These are phyloP conservation scores for Nannospalax galili DNA, from an alignment of 2,113 vertebrate genomes.

Conservation along the genomic window DNA sequence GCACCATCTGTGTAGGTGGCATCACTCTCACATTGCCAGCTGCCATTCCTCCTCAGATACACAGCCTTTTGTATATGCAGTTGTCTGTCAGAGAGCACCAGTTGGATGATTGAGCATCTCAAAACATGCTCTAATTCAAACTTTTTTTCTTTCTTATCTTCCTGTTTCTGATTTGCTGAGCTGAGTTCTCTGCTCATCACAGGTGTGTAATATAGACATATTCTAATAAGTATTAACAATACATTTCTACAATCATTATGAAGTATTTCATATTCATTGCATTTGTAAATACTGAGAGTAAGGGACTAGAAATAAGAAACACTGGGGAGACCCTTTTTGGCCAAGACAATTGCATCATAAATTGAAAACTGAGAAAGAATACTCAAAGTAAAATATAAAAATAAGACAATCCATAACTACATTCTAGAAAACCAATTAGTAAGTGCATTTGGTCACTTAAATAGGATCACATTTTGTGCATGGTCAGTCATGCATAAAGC, in stretches of 20 bases:
- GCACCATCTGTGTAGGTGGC: background rate
- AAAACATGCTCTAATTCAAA: background rate
- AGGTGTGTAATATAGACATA: background rate
- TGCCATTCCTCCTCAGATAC: fast-evolving
- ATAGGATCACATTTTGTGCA: background rate
- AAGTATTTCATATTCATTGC: constrained; percentile 5
- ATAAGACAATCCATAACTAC: background rate
- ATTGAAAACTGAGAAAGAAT: background rate
- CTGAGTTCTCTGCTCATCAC: background rate
- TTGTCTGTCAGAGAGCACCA: background rate
- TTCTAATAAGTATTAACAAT: background rate
- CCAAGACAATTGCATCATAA: constrained; percentile 11
- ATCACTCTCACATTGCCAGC: background rate
- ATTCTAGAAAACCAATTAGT: constrained; percentile 36
- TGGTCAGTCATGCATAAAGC: background rate
- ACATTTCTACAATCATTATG: background rate
- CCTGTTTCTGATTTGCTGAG: constrained; percentile 11
- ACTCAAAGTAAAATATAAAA: constrained; percentile 35
- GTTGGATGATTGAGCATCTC: background rate
- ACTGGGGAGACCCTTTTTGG: background rate
- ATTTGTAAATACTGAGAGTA: background rate
- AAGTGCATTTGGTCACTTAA: background rate
- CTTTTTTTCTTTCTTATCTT: background rate
- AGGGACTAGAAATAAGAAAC: background rate
- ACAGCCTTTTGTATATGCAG: background rate